Base-by-base conservation (phyloP, 1,140 invertebrate species). In the Pseudachorutes palmiensis region DNA sequence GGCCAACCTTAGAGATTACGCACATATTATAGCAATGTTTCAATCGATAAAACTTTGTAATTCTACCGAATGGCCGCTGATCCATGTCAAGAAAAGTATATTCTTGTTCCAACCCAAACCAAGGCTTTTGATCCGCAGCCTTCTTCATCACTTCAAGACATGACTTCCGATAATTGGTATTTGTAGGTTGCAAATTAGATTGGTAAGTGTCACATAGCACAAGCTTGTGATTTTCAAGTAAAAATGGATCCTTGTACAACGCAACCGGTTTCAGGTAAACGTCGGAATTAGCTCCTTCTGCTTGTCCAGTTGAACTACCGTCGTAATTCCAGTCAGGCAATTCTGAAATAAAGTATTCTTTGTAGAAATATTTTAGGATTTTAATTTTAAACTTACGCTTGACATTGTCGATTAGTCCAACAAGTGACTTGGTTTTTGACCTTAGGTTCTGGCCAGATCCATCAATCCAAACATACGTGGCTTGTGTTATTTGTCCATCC, bases 51-150 rank as follows among this genome's bases (percentile, higher is more conserved):
- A n/a, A n/a, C n/a, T n/a, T n/a, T n/a, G n/a, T n/a, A n/a, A n/a
- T n/a, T n/a, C n/a, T n/a, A n/a, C n/a, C 94, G 75, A 94, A 88
- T 1, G 94, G 94, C 76, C 93, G 86, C 29, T 87, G 82, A 76
- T 97, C 92, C 66, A 87, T 84, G 76, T 96, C 94, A 19, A 97
- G 76, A 1, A 98, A 80, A 1, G 92, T 94, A 79, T 97, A 74
- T 77, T 98, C 94, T 77, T 98, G 94, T 74, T 88, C 86, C 75
- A 87, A 95, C 1, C 95, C 96, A 76, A 98, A 98, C 94, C 94
- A 97, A 0, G 95, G 94, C 62, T 91, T 83, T 2, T 86, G 81
- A 28, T 88, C 86, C 55, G 85, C 85, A 1, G 87, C 89, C 63
- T 83, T 82, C 45, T 88, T 83, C 81, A 87, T 85, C 0, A 87